Percentiles rank a stretch among this genome's conserved stretches.
Evolutionary conservation across 2,888 invertebrate species (phyloP).

Genomic region (Calliopum simillimum): DNA sequence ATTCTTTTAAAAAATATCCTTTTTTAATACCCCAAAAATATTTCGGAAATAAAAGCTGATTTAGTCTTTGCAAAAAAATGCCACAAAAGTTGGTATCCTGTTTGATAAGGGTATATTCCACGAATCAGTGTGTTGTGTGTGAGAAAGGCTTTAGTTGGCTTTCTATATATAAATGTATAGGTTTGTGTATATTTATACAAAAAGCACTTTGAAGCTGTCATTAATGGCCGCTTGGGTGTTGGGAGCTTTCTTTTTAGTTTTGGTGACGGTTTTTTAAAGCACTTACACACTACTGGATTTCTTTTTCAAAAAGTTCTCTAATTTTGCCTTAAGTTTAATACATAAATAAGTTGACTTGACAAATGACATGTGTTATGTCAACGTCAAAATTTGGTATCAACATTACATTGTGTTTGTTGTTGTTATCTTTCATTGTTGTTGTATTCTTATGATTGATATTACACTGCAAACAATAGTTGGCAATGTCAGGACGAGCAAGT

Average conservation of each 20-base stretch:
- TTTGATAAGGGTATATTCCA: conserved; percentile 3
- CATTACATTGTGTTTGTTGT: neutral
- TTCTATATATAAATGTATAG: too few relatives aligned
- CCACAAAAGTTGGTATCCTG: neutral
- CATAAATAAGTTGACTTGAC: conserved; percentile 32
- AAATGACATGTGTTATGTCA: conserved; percentile 45
- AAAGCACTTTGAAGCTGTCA: neutral
- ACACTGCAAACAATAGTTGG: neutral
- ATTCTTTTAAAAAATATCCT: too few relatives aligned
- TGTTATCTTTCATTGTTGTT: neutral
- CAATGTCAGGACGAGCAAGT: neutral
- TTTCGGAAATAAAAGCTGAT: too few relatives aligned
- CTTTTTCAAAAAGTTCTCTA: too few relatives aligned
- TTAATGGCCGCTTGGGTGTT: conserved; percentile 9
- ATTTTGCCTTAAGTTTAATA: too few relatives aligned
- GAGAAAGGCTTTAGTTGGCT: neutral
- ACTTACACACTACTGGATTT: too few relatives aligned
- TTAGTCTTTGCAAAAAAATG: neutral
- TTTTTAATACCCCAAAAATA: too few relatives aligned
- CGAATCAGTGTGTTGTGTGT: neutral
- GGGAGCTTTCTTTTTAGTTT: neutral
- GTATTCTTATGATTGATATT: neutral
- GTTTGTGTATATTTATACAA: too few relatives aligned
- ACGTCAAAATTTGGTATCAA: conserved; percentile 39
- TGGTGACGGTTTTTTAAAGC: neutral